Evolutionary conservation across 1,140 invertebrate genomes (phyloP).

Genomic region (Calliphora vicina): DNA sequence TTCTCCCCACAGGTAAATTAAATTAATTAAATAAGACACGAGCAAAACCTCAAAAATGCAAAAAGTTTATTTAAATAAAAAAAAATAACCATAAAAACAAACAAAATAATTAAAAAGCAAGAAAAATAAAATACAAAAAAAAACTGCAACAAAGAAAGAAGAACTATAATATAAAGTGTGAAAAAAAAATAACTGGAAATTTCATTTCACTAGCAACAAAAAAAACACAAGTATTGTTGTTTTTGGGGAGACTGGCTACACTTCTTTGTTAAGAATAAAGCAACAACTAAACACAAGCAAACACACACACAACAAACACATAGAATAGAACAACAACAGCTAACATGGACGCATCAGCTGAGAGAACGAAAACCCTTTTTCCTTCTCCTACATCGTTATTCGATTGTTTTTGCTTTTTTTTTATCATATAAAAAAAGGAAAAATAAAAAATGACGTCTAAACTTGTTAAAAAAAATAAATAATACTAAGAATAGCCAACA

Average conservation of each 20-base stretch:
- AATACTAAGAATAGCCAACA: slow-evolving; percentile 2
- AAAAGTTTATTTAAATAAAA: neutral
- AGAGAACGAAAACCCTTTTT: neutral
- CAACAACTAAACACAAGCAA: too few species aligned
- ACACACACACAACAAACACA: too few species aligned
- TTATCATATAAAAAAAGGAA: neutral
- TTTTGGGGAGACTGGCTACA: neutral
- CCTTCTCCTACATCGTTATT: neutral
- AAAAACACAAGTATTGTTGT: neutral
- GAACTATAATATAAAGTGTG: neutral
- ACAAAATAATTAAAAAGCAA: neutral
- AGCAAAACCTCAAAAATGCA: too few species aligned
- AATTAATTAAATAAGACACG: too few species aligned
- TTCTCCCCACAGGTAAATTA: neutral
- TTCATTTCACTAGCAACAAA: neutral
- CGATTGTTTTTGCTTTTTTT: neutral
- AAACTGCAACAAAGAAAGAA: neutral
- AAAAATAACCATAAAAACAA: neutral
- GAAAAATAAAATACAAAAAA: neutral
- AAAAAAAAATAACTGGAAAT: slow-evolving; percentile 26
- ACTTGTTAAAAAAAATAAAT: neutral
- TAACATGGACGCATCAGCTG: slow-evolving; percentile 1
- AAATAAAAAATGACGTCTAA: slow-evolving; percentile 1
- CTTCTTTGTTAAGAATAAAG: neutral
- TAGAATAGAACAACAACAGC: neutral